Evolutionary conservation across 2,797 vertebrate genomes (phyloP).

Genomic region (Mus spretus): DNA sequence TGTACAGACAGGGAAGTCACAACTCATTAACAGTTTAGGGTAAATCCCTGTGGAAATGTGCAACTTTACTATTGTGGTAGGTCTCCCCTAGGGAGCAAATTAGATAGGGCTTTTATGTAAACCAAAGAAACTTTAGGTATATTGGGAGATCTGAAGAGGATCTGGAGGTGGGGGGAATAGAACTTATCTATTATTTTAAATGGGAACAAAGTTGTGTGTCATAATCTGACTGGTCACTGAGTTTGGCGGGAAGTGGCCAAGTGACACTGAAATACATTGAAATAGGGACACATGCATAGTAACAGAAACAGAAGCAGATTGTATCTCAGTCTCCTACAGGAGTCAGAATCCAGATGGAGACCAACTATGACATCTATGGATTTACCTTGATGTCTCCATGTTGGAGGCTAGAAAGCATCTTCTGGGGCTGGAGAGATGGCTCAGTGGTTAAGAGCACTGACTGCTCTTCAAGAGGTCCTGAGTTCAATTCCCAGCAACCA

Average conservation of each 20-base stretch:
- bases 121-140: conserved; percentile 71
- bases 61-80: conserved; percentile 74
- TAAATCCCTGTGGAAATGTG: conserved; percentile 85
- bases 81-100: conserved; percentile 82
- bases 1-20: conserved; percentile 86
- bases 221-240: not conserved
- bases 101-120: conserved; percentile 73
- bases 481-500: too few relatives aligned
- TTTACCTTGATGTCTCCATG: not conserved
- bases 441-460: too few relatives aligned
- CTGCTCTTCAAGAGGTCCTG: too few relatives aligned
- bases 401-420: not conserved
- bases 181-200: conserved; percentile 38
- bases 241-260: not conserved
- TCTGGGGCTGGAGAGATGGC: too few relatives aligned
- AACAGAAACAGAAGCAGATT: not conserved
- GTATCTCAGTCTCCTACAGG: not conserved
- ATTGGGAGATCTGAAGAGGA: conserved; percentile 46
- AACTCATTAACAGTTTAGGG: conserved; percentile 88
- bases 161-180: not conserved
- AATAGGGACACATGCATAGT: not conserved
- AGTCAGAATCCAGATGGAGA: not conserved
- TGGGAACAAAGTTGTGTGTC: not conserved
- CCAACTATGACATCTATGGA: not conserved
- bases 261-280: not conserved